phyloP scores from a whole-genome alignment of 2,888 invertebrate species.

The Hetaerina titia region DNA sequence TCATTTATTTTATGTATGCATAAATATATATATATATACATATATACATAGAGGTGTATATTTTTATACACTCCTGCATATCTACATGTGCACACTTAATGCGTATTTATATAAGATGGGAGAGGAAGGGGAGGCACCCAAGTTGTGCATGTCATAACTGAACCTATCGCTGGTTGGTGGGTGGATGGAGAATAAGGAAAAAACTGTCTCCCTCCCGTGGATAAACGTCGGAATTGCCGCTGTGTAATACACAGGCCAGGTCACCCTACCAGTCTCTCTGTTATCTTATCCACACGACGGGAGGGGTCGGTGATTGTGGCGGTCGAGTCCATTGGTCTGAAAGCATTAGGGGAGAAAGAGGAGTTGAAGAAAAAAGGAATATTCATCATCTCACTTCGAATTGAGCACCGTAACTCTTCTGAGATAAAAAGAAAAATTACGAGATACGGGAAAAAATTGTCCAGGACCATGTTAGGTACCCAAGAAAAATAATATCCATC shows the following conservation, averaged over 20 bases:
- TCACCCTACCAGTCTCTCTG: neutral
- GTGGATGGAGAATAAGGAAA: neutral
- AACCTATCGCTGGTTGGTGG: neutral
- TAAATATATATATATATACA: no score
- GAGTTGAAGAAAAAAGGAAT: no score
- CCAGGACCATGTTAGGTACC: no score
- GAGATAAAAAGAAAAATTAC: no score
- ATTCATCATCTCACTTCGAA: no score
- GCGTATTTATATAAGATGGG: neutral
- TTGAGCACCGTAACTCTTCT: no score
- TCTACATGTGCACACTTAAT: neutral
- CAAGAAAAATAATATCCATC: no score
- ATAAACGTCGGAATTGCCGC: neutral
- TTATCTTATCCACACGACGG: neutral
- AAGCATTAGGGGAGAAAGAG: no score
- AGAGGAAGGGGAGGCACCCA: neutral
- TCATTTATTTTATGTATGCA: no score
- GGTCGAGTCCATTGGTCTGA: neutral
- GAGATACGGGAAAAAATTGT: no score
- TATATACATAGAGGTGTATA: no score
- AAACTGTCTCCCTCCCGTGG: neutral
- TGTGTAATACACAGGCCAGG: neutral
- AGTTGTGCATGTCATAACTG: neutral
- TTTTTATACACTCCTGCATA: no score
- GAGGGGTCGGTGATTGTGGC: neutral